Evolutionary conservation across 2,113 vertebrate genomes (phyloP), one percentile per base, ranked within the genome.

Genomic region (Colossoma macropomum): DNA sequence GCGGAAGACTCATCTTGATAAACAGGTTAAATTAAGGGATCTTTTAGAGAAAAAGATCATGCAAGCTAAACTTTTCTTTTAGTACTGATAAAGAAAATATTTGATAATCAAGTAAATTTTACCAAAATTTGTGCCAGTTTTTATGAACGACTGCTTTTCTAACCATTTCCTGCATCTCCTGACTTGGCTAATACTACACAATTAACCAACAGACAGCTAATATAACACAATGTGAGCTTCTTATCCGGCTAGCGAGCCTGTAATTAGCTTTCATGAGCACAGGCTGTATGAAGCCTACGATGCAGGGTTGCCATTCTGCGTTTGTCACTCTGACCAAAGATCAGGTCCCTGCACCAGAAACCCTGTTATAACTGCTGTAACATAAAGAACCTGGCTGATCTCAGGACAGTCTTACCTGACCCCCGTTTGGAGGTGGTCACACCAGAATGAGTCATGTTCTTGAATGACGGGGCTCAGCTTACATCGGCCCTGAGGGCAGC

Each of bases 381-480:
- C 68, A 74, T 27, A 68, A 82, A 75, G 23, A 68, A 8, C 7
- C 4, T 15, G 30, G 19, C 32, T 21, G 66, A 34, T 69, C 30
- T 34, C 78, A 30, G 78, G 16, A 4, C 9, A 19, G 19, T 50
- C 34, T 60, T 69, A 56, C 66, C 65, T 16, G 0, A 71, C 38
- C 66, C 65, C 65, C 23, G 4, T 27, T 32, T 60, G 70, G 23
- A 21, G 21, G 23, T 28, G 11, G 28, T 34, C 19, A 34, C 30
- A 8, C 28, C 66, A 59, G 50, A 79, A 38, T 70, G 78, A 72
- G 16, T 69, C 78, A 60, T 68, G 16, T 60, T 65, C 50, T 73
- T 75, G 62, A 82, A 75, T 82, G 72, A 82, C 3, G 16, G 30
- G 48, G 25, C 32, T 66, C 23, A 30, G 69, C 62, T 75, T 75